phyloP scores from a whole-genome alignment of 2,113 vertebrate species.

The Ploceus nigricollis region DNA sequence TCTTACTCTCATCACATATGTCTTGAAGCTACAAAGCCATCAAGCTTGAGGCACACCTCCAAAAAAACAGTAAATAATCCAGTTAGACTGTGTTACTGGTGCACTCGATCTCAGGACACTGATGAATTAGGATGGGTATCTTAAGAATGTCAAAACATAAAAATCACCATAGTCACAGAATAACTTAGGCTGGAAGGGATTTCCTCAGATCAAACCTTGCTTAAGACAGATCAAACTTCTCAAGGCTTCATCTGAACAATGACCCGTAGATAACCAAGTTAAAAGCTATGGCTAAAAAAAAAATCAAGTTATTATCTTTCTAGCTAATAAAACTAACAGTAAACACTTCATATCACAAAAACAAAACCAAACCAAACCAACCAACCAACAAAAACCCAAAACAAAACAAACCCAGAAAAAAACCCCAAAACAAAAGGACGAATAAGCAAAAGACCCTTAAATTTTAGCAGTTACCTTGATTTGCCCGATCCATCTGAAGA shows the following conservation, averaged over 20 bases:
- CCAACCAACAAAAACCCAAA: not conserved
- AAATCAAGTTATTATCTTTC: not conserved
- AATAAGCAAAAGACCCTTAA: not conserved
- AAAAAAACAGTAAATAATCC: not conserved
- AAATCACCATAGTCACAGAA: not conserved
- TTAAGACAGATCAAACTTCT: not conserved
- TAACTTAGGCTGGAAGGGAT: not conserved
- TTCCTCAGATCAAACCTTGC: not conserved
- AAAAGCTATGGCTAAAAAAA: not conserved
- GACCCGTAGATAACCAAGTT: not conserved
- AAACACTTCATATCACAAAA: not conserved
- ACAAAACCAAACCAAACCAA: not conserved
- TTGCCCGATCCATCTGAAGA: not conserved
- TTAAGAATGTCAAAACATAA: not conserved
- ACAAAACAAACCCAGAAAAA: not conserved
- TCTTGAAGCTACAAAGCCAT: not conserved
- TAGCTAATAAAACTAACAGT: not conserved
- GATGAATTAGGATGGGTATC: not conserved
- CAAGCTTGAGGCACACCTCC: not conserved
- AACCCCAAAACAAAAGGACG: not conserved
- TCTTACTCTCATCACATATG: not conserved
- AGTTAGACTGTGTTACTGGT: not conserved
- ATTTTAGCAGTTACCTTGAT: not conserved
- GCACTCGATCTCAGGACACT: not conserved
- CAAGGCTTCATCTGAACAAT: not conserved